Evolutionary conservation across 1,140 invertebrate species (phyloP), one percentile per base, ranked within the genome.

Genomic region (Bombus superbus): DNA sequence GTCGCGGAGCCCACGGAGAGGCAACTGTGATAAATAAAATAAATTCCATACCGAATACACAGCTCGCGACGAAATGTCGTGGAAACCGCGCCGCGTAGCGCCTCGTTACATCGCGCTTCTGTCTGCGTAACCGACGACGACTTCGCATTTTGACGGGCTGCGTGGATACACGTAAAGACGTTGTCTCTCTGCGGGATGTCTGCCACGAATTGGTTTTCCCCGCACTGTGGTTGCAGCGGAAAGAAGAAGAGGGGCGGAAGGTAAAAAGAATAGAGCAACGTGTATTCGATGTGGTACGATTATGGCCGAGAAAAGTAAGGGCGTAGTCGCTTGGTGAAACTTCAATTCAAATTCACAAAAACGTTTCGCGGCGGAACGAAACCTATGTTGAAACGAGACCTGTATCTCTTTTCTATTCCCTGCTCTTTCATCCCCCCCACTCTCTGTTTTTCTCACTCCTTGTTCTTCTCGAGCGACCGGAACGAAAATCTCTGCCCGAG

Each of bases 21-120:
- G 76, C 59, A 82, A 75, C 64, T 66, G 69, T 57, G 73, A 86
- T 85, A 91, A 92, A 91, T 93, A 92, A 92, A 92, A 91, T 91
- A 91, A 92, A 92, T 92, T 91, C 80, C 85, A 44, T 78, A 83
- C 82, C 85, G 83, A 92, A 91, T 87, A 88, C 80, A 83, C 64
- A 62, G 25, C 80, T 68, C 66, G 77, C 77, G 86, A 81, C 68
- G 90, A 92, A 88, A 84, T 87, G 86, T 88, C 88, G 88, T 85
- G 89, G 89, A 92, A 92, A 88, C 42, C 62, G 74, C 77, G 75
- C 69, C 69, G 77, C 83, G 86, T 66, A 72, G 15, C 83, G 66
- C 71, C 64, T 88, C 71, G 86, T 88, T 90, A 88, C 78, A 78
- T 74, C 28, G 57, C 57, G 75, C 38, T 74, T 64, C 40, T 79